phyloP scores from a whole-genome alignment of 2,113 vertebrate species.

The Chlorodrepanis virens region DNA sequence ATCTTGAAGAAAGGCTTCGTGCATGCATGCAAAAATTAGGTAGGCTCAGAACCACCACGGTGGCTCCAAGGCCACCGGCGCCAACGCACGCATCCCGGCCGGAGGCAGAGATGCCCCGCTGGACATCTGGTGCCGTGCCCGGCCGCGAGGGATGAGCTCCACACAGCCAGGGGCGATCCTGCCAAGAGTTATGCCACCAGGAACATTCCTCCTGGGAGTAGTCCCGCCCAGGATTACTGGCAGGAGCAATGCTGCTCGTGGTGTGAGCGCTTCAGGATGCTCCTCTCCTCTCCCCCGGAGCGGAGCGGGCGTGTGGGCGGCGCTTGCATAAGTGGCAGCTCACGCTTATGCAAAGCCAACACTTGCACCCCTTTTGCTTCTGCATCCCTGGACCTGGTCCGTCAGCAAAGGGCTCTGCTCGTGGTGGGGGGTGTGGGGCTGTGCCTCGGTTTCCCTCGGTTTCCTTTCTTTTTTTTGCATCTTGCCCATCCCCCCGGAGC shows the following conservation, averaged over 20 bases:
- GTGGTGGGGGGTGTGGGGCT: not conserved
- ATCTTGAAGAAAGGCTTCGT: conserved; percentile 98
- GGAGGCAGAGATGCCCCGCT: conserved; percentile 61
- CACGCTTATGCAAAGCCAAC: conserved; percentile 34
- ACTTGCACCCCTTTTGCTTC: not conserved
- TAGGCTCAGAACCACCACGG: conserved; percentile 84
- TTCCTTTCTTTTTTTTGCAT: not conserved
- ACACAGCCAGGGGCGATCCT: not conserved
- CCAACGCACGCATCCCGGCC: not conserved
- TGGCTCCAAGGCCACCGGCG: conserved; percentile 4
- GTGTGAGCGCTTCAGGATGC: conserved; percentile 18
- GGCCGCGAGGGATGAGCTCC: conserved; percentile 8
- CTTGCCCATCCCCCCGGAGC: not conserved
- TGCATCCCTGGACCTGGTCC: not conserved
- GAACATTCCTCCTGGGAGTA: not conserved
- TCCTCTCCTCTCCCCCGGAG: not conserved
- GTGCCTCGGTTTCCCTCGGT: not conserved
- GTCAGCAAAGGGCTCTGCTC: not conserved
- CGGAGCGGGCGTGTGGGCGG: not conserved
- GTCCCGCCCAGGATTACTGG: conserved; percentile 2
- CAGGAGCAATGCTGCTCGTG: not conserved
- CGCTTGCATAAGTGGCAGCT: conserved; percentile 29
- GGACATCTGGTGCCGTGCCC: conserved; percentile 37
- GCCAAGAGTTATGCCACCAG: not conserved
- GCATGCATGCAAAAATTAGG: conserved; percentile 99